A percentile compares a stretch with the other conserved stretches of the same genome.
These are phyloP conservation scores for Agelastica alni DNA, from an alignment of 2,888 invertebrate genomes.

Conservation along the genomic window DNA sequence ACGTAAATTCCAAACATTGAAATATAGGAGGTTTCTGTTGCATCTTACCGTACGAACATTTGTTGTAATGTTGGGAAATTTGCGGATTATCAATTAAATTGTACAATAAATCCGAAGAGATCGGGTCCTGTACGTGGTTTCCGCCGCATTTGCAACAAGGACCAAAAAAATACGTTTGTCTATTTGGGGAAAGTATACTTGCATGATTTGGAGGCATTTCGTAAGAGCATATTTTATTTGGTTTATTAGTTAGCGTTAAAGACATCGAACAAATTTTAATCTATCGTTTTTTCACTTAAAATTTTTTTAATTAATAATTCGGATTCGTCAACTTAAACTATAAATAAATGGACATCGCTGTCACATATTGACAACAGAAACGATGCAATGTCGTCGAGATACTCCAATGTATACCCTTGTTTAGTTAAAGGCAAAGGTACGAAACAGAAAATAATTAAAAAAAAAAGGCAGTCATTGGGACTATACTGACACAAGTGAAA, in stretches of 20 bases:
- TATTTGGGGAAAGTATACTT: neutral
- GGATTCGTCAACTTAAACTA: constrained; percentile 5
- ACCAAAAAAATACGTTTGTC: constrained; percentile 2
- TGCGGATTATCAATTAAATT: neutral
- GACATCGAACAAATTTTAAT: neutral
- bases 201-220: neutral
- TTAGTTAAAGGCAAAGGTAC: too few species aligned
- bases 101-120: neutral
- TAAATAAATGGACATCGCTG: neutral
- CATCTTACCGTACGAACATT: neutral
- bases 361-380: too few species aligned
- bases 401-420: too few species aligned
- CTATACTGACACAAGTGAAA: too few species aligned
- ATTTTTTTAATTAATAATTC: neutral
- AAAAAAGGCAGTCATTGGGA: too few species aligned
- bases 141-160: constrained; percentile 1
- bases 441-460: too few species aligned
- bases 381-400: too few species aligned
- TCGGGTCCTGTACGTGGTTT: neutral
- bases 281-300: neutral
- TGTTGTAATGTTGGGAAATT: neutral
- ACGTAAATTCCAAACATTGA: neutral
- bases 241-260: neutral
- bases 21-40: neutral
- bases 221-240: constrained; percentile 1